Evolutionary conservation across 2,797 vertebrate genomes (phyloP).

Genomic region (Phoebastria nigripes): DNA sequence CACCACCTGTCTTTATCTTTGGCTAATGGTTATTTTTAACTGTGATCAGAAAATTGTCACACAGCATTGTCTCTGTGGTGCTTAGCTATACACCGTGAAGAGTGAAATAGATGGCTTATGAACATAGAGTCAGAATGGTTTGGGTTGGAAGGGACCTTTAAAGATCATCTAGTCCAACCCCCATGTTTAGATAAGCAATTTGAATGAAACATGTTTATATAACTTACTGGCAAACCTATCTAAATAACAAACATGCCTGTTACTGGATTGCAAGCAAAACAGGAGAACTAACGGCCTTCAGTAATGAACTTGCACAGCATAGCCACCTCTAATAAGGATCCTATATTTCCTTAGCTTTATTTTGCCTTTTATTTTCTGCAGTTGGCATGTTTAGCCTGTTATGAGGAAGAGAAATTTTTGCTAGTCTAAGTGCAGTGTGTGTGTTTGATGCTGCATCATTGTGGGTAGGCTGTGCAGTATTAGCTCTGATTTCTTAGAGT

Average conservation of each 20-base stretch:
- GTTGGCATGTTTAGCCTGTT: background rate
- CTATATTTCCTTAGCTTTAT: background rate
- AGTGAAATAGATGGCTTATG: background rate
- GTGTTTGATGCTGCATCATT: background rate
- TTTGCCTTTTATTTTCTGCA: background rate
- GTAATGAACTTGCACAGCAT: background rate
- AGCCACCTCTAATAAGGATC: background rate
- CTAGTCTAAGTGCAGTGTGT: background rate
- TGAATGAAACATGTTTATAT: background rate
- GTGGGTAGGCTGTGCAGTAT: background rate
- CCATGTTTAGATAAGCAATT: background rate
- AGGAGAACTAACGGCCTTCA: background rate
- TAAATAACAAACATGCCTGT: background rate
- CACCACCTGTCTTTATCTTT: background rate
- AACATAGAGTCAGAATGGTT: background rate
- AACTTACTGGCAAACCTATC: background rate
- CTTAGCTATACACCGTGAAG: background rate
- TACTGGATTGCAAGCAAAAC: background rate
- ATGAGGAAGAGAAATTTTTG: background rate
- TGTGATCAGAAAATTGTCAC: background rate
- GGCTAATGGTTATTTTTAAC: background rate
- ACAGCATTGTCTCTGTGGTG: background rate
- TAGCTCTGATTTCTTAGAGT: background rate
- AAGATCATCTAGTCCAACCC: background rate
- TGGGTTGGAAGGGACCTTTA: background rate